These are phyloP conservation scores for Ornithoptera alexandrae DNA, from an alignment of 2,888 invertebrate species.

Conservation along the genomic window DNA sequence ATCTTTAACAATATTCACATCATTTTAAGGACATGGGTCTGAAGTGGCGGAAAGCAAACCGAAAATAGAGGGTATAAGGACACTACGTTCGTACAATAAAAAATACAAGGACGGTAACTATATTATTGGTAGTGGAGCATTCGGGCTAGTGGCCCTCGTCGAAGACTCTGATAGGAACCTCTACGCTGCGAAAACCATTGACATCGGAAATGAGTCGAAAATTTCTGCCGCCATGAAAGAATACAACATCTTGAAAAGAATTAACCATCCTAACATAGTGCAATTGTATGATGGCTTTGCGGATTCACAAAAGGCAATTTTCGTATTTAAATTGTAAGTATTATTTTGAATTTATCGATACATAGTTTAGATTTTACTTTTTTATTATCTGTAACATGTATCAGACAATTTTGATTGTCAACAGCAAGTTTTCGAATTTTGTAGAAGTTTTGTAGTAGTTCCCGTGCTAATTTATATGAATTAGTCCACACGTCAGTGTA, in stretches of 20 bases:
- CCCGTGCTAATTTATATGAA: too few relatives aligned
- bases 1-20: neutral
- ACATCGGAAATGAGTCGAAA: too few relatives aligned
- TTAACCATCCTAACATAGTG: constrained; percentile 91
- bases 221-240: constrained; percentile 83
- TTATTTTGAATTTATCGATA: neutral
- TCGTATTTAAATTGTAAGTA: constrained; percentile 96
- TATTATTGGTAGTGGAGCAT: constrained; percentile 43
- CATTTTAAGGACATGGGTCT: constrained; percentile 15
- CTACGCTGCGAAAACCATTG: constrained; percentile 86
- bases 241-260: constrained; percentile 90
- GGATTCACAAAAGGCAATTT: constrained; percentile 81
- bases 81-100: neutral
- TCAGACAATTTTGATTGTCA: too few relatives aligned
- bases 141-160: constrained; percentile 41
- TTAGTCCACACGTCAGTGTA: too few relatives aligned
- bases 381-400: too few relatives aligned
- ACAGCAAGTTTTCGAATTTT: too few relatives aligned
- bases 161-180: constrained; percentile 59
- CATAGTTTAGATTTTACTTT: neutral
- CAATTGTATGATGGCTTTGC: constrained; percentile 64
- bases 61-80: constrained; percentile 14
- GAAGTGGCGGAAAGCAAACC: constrained; percentile 23
- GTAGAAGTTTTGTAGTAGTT: too few relatives aligned
- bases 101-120: constrained; percentile 21